Evolutionary conservation across 2,797 vertebrate genomes (phyloP).

Genomic region (Heteromormyrus szaboi): DNA sequence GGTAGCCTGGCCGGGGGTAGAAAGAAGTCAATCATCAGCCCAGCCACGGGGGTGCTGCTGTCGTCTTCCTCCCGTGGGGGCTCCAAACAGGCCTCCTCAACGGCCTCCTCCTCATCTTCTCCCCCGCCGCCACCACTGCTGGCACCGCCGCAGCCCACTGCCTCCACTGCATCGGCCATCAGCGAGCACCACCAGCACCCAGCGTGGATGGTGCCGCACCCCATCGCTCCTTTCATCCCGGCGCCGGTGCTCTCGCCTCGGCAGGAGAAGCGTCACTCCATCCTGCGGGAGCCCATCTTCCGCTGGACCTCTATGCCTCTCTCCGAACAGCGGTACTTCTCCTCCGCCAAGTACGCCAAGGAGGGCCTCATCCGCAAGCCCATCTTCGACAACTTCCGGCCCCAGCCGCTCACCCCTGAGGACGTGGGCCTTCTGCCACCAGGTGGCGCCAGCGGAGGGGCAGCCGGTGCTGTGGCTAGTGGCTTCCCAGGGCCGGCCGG

Average conservation of each 20-base stretch:
- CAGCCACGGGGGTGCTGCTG: constrained; percentile 72
- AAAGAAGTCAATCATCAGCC: constrained; percentile 68
- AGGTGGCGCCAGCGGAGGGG: constrained; percentile 47
- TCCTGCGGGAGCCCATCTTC: constrained; percentile 90
- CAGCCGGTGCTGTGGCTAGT: constrained; percentile 49
- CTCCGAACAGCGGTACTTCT: constrained; percentile 87
- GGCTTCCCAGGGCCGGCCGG: constrained; percentile 66
- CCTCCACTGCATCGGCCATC: constrained; percentile 68
- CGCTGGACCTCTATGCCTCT: constrained; percentile 90
- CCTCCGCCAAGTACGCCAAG: constrained; percentile 98
- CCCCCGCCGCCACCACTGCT: constrained; percentile 87
- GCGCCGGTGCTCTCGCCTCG: constrained; percentile 65
- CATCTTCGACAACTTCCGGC: constrained; percentile 95
- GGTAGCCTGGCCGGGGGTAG: constrained; percentile 46
- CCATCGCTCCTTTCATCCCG: constrained; percentile 77
- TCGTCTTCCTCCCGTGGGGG: constrained; percentile 67
- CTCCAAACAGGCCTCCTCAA: constrained; percentile 77
- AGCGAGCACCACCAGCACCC: constrained; percentile 63
- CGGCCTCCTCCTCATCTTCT: constrained; percentile 76
- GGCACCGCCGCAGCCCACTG: constrained; percentile 72
- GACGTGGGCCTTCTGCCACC: constrained; percentile 84
- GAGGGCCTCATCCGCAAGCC: constrained; percentile 97
- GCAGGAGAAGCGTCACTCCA: constrained; percentile 84
- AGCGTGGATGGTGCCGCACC: constrained; percentile 85
- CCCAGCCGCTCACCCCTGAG: constrained; percentile 87